Evolutionary conservation across 1,140 invertebrate genomes (phyloP).

Genomic region (Conus ventricosus): DNA sequence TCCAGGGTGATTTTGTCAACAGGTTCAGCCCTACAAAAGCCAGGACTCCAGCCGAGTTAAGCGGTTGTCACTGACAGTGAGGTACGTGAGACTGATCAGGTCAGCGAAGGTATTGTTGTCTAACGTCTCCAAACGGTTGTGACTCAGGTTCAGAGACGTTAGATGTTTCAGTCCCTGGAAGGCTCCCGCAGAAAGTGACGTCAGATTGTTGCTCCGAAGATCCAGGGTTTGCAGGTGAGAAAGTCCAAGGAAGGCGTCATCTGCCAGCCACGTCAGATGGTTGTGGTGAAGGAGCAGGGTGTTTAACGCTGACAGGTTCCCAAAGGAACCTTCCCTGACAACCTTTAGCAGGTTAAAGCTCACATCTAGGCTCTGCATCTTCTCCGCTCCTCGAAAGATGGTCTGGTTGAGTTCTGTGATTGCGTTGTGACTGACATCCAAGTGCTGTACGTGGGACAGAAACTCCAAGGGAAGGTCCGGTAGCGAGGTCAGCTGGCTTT

Average conservation of each 20-base stretch:
- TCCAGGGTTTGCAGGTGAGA: background rate
- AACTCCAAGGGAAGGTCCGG: background rate
- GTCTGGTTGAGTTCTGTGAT: background rate
- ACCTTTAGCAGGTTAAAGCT: background rate
- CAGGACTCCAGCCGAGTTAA: background rate
- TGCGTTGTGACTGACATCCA: constrained; percentile 5
- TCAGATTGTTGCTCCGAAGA: background rate
- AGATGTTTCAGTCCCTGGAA: background rate
- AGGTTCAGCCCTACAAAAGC: background rate
- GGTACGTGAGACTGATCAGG: background rate
- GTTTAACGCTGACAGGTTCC: background rate
- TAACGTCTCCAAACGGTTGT: background rate
- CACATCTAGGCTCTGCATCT: background rate
- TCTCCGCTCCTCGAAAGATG: background rate
- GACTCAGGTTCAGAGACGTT: background rate
- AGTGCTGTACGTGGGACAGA: background rate
- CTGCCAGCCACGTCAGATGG: background rate
- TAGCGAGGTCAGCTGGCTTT: background rate
- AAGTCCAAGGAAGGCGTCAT: background rate
- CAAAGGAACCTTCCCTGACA: background rate
- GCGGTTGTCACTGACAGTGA: background rate
- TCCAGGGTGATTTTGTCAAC: background rate
- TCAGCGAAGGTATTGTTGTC: background rate
- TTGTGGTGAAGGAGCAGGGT: background rate
- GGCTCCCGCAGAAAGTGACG: background rate